Conservation (phyloP, 2,797 vertebrate genomes). For the Monodelphis domestica region DNA sequence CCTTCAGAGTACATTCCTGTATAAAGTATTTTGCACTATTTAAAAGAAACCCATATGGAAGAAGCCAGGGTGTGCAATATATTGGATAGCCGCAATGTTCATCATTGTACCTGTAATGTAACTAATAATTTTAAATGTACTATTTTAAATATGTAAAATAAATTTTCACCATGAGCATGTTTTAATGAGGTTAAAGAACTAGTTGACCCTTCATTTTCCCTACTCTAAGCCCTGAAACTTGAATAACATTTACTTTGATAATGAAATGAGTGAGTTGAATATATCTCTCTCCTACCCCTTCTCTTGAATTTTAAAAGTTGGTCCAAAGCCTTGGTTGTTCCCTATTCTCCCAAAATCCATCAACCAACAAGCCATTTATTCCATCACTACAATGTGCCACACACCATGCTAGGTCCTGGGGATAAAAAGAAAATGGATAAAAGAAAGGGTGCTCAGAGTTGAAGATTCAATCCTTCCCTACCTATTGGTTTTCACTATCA, state of each 20-base stretch:
- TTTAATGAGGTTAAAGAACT: constrained; percentile 88
- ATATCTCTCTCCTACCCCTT: constrained; percentile 73
- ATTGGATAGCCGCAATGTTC: constrained; percentile 91
- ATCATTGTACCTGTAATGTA: constrained; percentile 96
- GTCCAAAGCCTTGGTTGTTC: constrained; percentile 58
- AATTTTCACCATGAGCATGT: constrained; percentile 96
- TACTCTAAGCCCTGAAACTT: constrained; percentile 61
- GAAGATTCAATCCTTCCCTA: constrained; percentile 75
- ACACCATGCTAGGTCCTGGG: background rate
- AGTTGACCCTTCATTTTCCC: constrained; percentile 83
- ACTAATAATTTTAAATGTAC: constrained; percentile 96
- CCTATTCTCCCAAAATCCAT: background rate
- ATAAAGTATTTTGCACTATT: constrained; percentile 99
- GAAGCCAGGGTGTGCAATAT: constrained; percentile 99
- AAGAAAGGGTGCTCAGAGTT: constrained; percentile 1
- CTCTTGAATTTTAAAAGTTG: constrained; percentile 82
- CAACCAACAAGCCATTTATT: background rate
- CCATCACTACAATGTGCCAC: background rate
- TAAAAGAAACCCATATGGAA: constrained; percentile 92
- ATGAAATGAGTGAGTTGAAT: constrained; percentile 80
- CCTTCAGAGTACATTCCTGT: constrained; percentile 96
- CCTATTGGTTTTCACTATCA: constrained; percentile 75
- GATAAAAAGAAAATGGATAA: background rate
- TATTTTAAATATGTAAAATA: constrained; percentile 99
- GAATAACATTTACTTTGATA: constrained; percentile 82